Percentiles rank a stretch among this genome's conserved stretches.
Conservation (phyloP, 1,140 invertebrate genomes). For the Temnothorax curvispinosus region DNA sequence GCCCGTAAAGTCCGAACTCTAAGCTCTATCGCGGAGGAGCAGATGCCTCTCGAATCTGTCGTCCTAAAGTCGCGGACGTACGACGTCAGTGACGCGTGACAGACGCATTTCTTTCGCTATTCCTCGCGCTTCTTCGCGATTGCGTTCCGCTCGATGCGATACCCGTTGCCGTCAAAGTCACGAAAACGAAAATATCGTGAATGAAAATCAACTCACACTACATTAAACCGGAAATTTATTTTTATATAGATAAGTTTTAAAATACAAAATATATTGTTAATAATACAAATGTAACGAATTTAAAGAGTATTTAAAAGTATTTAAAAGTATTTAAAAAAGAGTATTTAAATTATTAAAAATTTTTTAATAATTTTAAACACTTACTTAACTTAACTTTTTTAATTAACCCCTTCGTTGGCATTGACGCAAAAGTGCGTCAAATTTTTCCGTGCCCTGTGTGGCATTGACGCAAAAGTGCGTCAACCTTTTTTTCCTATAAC, state of each 20-base stretch:
- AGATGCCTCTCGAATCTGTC: neutral
- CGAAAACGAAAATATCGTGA: conserved; percentile 8
- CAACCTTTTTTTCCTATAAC: too few species aligned
- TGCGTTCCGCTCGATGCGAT: neutral
- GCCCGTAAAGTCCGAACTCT: conserved; percentile 50
- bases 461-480: too few species aligned
- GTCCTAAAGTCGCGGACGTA: conserved; percentile 51
- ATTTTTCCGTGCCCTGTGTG: too few species aligned
- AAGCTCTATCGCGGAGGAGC: conserved; percentile 8
- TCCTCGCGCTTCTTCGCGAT: neutral
- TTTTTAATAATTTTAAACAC: too few species aligned
- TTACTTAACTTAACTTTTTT: too few species aligned
- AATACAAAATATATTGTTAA: neutral
- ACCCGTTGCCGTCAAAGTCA: neutral
- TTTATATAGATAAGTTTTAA: neutral
- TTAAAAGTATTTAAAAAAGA: too few species aligned
- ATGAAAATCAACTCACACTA: neutral
- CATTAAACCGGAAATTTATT: neutral
- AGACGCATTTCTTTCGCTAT: conserved; percentile 24
- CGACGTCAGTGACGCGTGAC: conserved; percentile 26
- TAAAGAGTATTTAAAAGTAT: too few species aligned
- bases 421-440: too few species aligned
- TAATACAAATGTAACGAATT: too few species aligned
- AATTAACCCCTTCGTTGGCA: too few species aligned
- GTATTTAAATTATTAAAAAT: too few species aligned